phyloP scores from a whole-genome alignment of 2,888 invertebrate genomes.

The Dendrolimus pini region DNA sequence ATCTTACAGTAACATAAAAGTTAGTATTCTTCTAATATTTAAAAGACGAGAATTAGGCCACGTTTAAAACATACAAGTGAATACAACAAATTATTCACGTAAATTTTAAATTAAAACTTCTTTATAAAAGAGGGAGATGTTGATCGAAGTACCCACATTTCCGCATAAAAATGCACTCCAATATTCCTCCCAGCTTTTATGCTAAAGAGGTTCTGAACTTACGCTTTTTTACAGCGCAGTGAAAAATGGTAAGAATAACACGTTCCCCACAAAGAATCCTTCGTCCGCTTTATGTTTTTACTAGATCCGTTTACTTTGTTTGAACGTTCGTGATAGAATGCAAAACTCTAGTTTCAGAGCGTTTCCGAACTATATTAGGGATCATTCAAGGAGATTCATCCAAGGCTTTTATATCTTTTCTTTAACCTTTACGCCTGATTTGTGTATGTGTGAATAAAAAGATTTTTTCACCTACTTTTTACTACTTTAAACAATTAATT shows the following conservation, averaged over 20 bases:
- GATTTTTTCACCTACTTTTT: no score
- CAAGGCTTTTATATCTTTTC: no score
- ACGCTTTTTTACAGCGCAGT: conserved; percentile 24
- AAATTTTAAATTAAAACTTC: no score
- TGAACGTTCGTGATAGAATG: conserved; percentile 14
- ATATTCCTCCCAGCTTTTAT: conserved; percentile 22
- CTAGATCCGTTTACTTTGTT: conserved; percentile 15
- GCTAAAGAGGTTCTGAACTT: conserved; percentile 33
- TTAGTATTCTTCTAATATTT: no score
- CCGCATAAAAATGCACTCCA: neutral
- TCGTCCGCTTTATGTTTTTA: conserved; percentile 17
- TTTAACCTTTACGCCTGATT: no score
- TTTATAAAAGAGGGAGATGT: neutral
- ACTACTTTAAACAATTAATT: no score
- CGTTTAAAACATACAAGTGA: no score
- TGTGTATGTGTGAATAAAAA: no score
- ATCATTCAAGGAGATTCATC: no score
- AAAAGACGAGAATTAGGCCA: no score
- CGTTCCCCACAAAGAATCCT: conserved; percentile 9
- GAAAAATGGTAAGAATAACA: conserved; percentile 14
- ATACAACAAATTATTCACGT: no score
- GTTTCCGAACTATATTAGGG: neutral
- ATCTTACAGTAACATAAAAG: no score
- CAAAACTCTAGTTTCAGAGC: neutral
- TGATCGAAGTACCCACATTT: neutral